Evolutionary conservation across 2,888 invertebrate species (phyloP).

Genomic region (Serripes groenlandicus): DNA sequence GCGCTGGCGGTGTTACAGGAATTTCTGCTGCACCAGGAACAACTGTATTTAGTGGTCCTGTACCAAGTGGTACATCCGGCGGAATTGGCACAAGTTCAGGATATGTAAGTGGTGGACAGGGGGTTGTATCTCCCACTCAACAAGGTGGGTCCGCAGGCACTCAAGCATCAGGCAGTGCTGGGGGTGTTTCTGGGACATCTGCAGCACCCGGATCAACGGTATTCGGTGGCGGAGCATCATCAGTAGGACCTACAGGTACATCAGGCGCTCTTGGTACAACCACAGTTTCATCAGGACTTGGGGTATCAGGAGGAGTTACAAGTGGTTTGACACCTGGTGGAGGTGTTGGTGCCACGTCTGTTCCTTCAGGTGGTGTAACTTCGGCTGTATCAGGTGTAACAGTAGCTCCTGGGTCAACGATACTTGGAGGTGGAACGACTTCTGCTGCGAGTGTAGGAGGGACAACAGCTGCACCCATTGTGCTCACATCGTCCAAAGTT

Average conservation of each 20-base stretch:
- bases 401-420: too few species aligned
- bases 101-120: neutral
- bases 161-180: neutral
- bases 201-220: neutral
- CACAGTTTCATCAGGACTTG: too few species aligned
- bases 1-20: neutral
- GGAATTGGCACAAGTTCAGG: neutral
- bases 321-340: neutral
- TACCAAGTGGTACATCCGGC: neutral
- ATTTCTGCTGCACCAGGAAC: neutral
- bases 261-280: neutral
- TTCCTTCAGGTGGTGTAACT: too few species aligned
- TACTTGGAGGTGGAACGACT: too few species aligned
- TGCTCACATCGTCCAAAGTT: conserved; percentile 2
- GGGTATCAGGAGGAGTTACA: too few species aligned
- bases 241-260: neutral
- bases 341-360: neutral
- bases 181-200: neutral
- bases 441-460: neutral
- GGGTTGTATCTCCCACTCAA: neutral
- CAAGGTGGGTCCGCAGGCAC: neutral
- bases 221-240: neutral
- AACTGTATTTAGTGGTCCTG: too few species aligned
- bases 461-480: too few species aligned
- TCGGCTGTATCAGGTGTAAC: neutral